Conservation (phyloP, 2,113 vertebrate genomes). For the Rhinoderma darwinii region DNA sequence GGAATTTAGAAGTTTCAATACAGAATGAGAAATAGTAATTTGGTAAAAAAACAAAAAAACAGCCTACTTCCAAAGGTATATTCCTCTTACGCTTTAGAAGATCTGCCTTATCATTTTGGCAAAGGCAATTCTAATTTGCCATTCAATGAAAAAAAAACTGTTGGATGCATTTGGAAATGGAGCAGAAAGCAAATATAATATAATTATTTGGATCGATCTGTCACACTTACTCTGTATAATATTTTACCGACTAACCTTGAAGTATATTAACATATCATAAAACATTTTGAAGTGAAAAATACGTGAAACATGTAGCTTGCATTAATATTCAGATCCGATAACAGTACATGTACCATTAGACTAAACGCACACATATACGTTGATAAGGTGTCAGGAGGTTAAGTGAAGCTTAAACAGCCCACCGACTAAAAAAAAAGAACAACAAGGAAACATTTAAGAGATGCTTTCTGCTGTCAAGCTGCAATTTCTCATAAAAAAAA, state of each 20-base stretch:
- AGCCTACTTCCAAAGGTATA: too few species aligned
- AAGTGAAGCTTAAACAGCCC: slow-evolving; percentile 68
- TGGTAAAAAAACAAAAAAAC: too few species aligned
- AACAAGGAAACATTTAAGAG: slow-evolving; percentile 61
- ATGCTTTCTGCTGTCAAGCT: slow-evolving; percentile 70
- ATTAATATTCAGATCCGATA: slow-evolving; percentile 24
- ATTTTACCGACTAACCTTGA: background rate
- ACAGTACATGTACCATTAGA: slow-evolving; percentile 30
- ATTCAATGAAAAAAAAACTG: background rate
- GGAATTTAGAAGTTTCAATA: too few species aligned
- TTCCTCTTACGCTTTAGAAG: background rate
- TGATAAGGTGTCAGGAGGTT: slow-evolving; percentile 61
- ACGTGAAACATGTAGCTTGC: background rate
- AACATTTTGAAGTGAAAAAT: slow-evolving; percentile 9
- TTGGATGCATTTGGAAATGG: slow-evolving; percentile 33
- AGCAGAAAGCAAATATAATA: slow-evolving; percentile 32
- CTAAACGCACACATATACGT: slow-evolving; percentile 47
- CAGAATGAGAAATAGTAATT: too few species aligned
- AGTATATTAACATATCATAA: slow-evolving; percentile 23
- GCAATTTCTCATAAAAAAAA: slow-evolving; percentile 67
- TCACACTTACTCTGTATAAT: background rate
- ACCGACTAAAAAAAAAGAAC: slow-evolving; percentile 60
- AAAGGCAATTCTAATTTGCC: slow-evolving; percentile 3
- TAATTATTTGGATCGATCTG: slow-evolving; percentile 46
- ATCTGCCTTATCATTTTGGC: background rate